Evolutionary conservation across 2,797 vertebrate species (phyloP).

Genomic region (Poecilia picta): DNA sequence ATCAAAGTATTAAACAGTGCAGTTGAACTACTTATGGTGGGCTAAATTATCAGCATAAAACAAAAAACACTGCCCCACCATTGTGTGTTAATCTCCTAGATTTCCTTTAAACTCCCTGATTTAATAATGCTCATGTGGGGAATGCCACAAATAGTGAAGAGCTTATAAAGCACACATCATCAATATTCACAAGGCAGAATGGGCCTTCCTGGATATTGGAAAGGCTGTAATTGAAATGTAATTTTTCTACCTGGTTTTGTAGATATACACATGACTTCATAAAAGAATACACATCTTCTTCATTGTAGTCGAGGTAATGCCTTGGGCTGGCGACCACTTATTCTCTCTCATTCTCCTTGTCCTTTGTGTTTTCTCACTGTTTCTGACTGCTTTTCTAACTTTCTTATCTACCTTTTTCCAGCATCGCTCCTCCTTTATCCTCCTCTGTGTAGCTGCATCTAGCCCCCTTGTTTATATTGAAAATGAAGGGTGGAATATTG

Average conservation of each 20-base stretch:
- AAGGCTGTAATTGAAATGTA: slow-evolving; percentile 49
- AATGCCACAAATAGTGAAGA: slow-evolving; percentile 20
- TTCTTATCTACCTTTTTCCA: slow-evolving; percentile 64
- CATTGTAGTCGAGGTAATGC: slow-evolving; percentile 46
- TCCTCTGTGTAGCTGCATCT: slow-evolving; percentile 45
- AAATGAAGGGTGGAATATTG: slow-evolving; percentile 51
- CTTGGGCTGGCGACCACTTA: slow-evolving; percentile 39
- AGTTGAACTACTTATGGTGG: slow-evolving; percentile 50
- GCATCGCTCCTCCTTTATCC: slow-evolving; percentile 59
- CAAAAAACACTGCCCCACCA: slow-evolving; percentile 17
- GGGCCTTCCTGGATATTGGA: slow-evolving; percentile 32
- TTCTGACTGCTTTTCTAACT: slow-evolving; percentile 57
- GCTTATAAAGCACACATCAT: slow-evolving; percentile 24
- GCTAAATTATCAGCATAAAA: slow-evolving; percentile 42
- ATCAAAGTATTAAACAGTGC: slow-evolving; percentile 54
- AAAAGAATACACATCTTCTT: slow-evolving; percentile 53
- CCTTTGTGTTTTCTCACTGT: slow-evolving; percentile 31
- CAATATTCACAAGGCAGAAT: slow-evolving; percentile 35
- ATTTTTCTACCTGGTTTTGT: slow-evolving; percentile 34
- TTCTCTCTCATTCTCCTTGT: slow-evolving; percentile 24
- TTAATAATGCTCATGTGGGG: slow-evolving; percentile 23
- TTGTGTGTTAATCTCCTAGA: slow-evolving; percentile 39
- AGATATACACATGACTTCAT: slow-evolving; percentile 45
- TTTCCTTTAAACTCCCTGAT: slow-evolving; percentile 26
- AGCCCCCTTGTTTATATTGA: slow-evolving; percentile 61